Percentiles rank a stretch among this genome's conserved stretches.
These are phyloP conservation scores for Polyploca ridens DNA, from an alignment of 2,888 invertebrate genomes.

Conservation along the genomic window DNA sequence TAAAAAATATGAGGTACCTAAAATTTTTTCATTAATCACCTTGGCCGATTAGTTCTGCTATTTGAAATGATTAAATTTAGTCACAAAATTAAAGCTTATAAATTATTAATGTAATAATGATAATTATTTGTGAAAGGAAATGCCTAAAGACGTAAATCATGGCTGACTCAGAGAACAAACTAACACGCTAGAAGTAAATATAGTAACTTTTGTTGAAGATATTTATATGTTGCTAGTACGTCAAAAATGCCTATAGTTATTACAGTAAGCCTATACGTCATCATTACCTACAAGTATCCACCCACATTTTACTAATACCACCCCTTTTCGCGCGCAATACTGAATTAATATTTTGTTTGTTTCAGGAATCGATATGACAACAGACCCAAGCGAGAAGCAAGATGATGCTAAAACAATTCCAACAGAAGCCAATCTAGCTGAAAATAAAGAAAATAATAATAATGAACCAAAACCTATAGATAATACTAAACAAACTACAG, in stretches of 20 bases:
- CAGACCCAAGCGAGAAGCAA: slow-evolving; percentile 1
- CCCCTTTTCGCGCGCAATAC: not conserved
- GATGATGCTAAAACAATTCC: not conserved
- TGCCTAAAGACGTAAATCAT: not conserved
- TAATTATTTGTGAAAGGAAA: not conserved
- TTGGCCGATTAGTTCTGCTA: slow-evolving; percentile 3
- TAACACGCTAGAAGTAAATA: no score
- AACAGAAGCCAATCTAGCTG: not conserved
- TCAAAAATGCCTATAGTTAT: no score
- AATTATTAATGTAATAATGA: not conserved
- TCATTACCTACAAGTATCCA: no score
- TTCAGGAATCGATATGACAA: slow-evolving; percentile 8
- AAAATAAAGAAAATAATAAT: not conserved
- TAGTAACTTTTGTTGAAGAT: no score
- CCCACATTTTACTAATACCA: no score
- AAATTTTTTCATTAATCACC: not conserved
- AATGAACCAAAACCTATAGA: not conserved
- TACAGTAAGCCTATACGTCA: no score
- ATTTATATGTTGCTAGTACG: no score
- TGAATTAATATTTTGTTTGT: not conserved
- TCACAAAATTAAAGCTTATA: not conserved
- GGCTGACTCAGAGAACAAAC: not conserved
- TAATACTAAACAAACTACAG: not conserved
- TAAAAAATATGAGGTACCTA: not conserved
- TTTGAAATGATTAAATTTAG: not conserved